phyloP scores from a whole-genome alignment of 2,113 vertebrate genomes.

The Enhydra lutris region DNA sequence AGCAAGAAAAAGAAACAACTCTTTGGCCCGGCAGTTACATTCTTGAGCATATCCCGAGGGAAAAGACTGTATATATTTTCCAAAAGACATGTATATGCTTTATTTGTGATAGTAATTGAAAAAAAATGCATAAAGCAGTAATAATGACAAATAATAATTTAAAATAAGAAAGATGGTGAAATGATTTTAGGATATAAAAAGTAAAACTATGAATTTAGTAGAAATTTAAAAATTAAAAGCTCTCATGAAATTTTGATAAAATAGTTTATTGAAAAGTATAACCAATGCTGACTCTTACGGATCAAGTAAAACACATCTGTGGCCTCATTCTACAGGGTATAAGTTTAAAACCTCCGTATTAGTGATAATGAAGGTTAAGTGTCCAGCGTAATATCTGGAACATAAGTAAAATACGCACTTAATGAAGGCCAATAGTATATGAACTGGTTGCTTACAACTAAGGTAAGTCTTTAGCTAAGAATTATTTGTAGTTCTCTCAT shows the following conservation, averaged over 20 bases:
- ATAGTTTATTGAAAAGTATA: slow-evolving; percentile 6
- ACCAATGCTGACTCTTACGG: not conserved
- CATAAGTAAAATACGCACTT: not conserved
- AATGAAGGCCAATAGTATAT: not conserved
- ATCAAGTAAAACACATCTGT: not conserved
- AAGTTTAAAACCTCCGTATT: not conserved
- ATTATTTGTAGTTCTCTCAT: not conserved
- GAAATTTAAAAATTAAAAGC: not conserved
- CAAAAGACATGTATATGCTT: not conserved
- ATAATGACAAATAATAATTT: not conserved
- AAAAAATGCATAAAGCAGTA: not conserved
- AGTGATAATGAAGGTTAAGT: not conserved
- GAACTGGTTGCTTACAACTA: not conserved
- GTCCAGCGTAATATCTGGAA: not conserved
- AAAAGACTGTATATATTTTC: not conserved
- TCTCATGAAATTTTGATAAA: not conserved
- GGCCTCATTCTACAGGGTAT: not conserved
- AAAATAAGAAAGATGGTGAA: not conserved
- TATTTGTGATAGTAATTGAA: not conserved
- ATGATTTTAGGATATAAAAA: not conserved
- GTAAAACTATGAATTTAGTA: not conserved
- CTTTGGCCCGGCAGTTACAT: not conserved
- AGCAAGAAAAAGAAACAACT: not conserved
- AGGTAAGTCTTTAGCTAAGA: not conserved
- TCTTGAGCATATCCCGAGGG: not conserved